Conservation (phyloP, 1,140 invertebrate genomes). For the Zaprionus camerounensis region DNA sequence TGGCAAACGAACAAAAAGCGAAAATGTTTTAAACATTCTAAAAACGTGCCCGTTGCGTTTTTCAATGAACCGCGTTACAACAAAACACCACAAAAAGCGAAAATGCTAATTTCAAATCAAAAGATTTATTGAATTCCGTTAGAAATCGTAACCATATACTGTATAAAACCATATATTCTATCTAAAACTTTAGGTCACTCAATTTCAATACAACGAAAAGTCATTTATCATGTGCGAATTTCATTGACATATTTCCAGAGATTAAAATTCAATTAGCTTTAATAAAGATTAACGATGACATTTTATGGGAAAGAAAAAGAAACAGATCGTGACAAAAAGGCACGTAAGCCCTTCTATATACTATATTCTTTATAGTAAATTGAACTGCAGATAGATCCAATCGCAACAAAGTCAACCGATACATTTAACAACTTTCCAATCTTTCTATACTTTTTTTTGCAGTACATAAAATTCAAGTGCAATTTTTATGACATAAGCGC, state of each 20-base stretch:
- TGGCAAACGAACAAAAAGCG: neutral
- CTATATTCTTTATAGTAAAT: neutral
- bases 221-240: conserved; percentile 35
- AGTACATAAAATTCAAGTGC: neutral
- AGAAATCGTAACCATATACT: conserved; percentile 30
- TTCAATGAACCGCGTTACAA: conserved; percentile 50
- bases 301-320: neutral
- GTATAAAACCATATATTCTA: conserved; percentile 10
- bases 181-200: conserved; percentile 18
- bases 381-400: neutral
- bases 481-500: conserved; percentile 1
- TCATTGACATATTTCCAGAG: conserved; percentile 32
- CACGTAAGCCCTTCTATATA: neutral
- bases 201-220: conserved; percentile 2
- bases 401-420: neutral
- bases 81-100: neutral
- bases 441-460: no score
- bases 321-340: neutral
- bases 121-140: conserved; percentile 51
- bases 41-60: conserved; percentile 43
- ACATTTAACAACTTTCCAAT: neutral
- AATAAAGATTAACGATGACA: conserved; percentile 33
- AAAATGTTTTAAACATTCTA: conserved; percentile 5
- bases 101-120: conserved; percentile 32
- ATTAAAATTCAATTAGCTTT: conserved; percentile 39